phyloP scores from a whole-genome alignment of 2,797 vertebrate genomes.

The Epinephelus awoara region DNA sequence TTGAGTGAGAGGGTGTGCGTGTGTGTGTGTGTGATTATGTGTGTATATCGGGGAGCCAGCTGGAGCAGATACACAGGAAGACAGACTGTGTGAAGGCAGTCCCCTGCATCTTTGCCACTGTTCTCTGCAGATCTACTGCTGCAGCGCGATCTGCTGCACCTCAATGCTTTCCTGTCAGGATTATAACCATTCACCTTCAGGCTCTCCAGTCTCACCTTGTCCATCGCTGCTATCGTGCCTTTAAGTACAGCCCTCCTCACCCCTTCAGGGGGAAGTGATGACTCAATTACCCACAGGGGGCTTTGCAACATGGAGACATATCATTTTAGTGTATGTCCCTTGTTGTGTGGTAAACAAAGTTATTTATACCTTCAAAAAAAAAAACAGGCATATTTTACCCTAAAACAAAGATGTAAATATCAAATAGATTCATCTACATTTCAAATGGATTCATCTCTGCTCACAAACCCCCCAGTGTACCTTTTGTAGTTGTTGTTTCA shows the following conservation, averaged over 20 bases:
- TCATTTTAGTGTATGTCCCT: conserved; percentile 15
- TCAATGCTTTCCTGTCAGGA: conserved; percentile 11
- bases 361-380: conserved; percentile 62
- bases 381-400: conserved; percentile 12
- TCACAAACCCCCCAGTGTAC: background rate
- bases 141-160: conserved; percentile 29
- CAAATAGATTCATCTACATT: conserved; percentile 35
- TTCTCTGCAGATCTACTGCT: conserved; percentile 33
- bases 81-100: conserved; percentile 57
- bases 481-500: conserved; percentile 26
- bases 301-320: conserved; percentile 18
- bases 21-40: conserved; percentile 5
- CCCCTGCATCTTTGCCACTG: conserved; percentile 32
- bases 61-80: conserved; percentile 49
- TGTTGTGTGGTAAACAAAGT: conserved; percentile 49
- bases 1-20: background rate
- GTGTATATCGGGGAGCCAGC: conserved; percentile 29
- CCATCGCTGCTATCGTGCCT: conserved; percentile 18
- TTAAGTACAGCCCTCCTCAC: conserved; percentile 5
- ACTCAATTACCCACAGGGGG: conserved; percentile 38
- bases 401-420: conserved; percentile 31
- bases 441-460: conserved; percentile 29
- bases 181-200: conserved; percentile 18
- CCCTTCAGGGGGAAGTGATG: conserved; percentile 27
- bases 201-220: conserved; percentile 1